phyloP scores from a whole-genome alignment of 2,888 invertebrate species.

The Rhingia campestris region DNA sequence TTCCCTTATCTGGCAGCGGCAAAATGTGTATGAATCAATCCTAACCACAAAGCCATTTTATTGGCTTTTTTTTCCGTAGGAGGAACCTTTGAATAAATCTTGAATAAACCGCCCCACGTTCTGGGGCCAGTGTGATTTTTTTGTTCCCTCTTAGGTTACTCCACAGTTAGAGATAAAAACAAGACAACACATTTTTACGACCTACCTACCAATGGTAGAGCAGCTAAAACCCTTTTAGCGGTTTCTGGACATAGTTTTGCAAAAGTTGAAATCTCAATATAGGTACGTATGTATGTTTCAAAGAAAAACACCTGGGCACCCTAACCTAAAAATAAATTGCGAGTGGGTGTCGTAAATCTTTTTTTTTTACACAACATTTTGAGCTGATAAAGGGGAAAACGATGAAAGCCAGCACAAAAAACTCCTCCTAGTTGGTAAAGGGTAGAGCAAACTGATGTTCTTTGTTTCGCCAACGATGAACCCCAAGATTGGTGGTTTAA shows the following conservation, averaged over 20 bases:
- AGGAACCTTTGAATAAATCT: conserved; percentile 63
- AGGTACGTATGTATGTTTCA: neutral
- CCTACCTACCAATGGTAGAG: neutral
- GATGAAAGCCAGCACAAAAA: conserved; percentile 40
- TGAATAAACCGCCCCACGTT: conserved; percentile 15
- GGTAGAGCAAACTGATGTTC: conserved; percentile 32
- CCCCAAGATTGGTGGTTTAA: conserved; percentile 55
- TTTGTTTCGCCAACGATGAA: conserved; percentile 63
- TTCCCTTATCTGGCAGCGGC: conserved; percentile 4
- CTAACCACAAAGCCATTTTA: conserved; percentile 37
- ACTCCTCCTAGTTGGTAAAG: neutral
- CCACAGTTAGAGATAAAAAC: neutral
- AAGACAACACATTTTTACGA: conserved; percentile 6
- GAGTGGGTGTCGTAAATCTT: conserved; percentile 61
- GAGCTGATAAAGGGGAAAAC: conserved; percentile 46
- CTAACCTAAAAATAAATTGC: conserved; percentile 47
- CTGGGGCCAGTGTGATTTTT: neutral
- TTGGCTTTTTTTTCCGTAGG: conserved; percentile 27
- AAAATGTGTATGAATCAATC: conserved; percentile 50
- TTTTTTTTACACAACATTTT: conserved; percentile 47
- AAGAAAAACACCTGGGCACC: conserved; percentile 37
- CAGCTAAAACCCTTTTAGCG: conserved; percentile 25
- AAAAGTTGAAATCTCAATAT: neutral
- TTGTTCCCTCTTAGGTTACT: neutral
- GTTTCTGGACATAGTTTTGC: conserved; percentile 16